phyloP scores from a whole-genome alignment of 2,888 invertebrate genomes.

The Xylocampa areola region DNA sequence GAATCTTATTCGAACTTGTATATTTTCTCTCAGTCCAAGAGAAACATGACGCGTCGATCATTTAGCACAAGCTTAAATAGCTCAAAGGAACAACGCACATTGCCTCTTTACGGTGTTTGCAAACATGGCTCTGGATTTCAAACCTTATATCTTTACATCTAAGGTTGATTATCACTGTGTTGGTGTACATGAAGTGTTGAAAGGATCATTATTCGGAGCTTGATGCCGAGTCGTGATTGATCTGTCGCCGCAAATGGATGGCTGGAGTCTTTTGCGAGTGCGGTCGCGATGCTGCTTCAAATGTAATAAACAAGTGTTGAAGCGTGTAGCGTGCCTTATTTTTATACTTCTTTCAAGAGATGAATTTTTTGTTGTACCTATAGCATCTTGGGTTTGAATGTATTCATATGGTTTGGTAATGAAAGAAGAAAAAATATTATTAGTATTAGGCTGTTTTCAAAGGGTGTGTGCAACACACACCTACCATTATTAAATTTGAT shows the following conservation, averaged over 20 bases:
- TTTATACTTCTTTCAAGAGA: constrained; percentile 30
- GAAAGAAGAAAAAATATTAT: too few relatives aligned
- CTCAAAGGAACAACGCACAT: constrained; percentile 61
- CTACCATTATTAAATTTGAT: too few relatives aligned
- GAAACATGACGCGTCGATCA: constrained; percentile 58
- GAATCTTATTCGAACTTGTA: constrained; percentile 51
- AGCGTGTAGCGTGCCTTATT: constrained; percentile 41
- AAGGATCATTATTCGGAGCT: constrained; percentile 63
- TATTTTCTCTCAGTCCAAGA: constrained; percentile 47
- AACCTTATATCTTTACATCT: not conserved
- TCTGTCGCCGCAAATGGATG: constrained; percentile 64
- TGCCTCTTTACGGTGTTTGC: constrained; percentile 46
- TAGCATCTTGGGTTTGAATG: not conserved
- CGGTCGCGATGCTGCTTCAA: constrained; percentile 40
- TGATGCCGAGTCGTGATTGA: constrained; percentile 65
- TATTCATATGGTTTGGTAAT: not conserved
- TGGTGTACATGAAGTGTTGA: constrained; percentile 56
- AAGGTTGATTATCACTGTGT: constrained; percentile 31
- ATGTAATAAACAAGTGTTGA: constrained; percentile 50
- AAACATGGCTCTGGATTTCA: constrained; percentile 6
- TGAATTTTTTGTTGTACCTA: not conserved
- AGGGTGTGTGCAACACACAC: too few relatives aligned
- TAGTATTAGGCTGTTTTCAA: too few relatives aligned
- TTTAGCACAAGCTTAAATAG: constrained; percentile 64
- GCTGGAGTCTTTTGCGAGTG: constrained; percentile 45